Conservation (phyloP, 2,113 vertebrate genomes). For the Erpornis zantholeuca region DNA sequence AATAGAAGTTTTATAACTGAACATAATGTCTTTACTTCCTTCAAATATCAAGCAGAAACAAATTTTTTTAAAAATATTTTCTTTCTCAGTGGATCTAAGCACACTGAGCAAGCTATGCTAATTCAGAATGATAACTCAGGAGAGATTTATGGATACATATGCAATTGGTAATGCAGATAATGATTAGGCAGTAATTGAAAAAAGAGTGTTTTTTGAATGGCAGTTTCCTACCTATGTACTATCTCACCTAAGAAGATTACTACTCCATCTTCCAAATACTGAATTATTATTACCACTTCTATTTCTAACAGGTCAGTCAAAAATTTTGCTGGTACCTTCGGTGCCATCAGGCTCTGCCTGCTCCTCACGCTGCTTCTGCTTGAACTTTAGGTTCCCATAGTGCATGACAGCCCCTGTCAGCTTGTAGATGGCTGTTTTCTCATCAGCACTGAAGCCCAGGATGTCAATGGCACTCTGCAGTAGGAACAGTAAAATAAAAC, state of each 20-base stretch:
- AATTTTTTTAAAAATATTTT: not conserved
- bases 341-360: conserved; percentile 58
- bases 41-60: not conserved
- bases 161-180: not conserved
- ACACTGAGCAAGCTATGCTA: not conserved
- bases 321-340: not conserved
- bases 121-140: not conserved
- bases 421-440: conserved; percentile 56
- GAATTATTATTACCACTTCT: not conserved
- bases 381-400: conserved; percentile 50
- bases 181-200: not conserved
- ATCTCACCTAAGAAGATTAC: not conserved
- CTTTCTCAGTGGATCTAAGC: not conserved
- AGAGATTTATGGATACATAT: not conserved
- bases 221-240: not conserved
- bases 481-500: not conserved
- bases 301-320: not conserved
- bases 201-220: not conserved
- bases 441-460: conserved; percentile 39
- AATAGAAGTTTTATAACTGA: not conserved
- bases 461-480: conserved; percentile 61
- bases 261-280: not conserved
- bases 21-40: not conserved
- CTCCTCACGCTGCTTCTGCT: conserved; percentile 41
- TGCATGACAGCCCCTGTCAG: conserved; percentile 63